phyloP scores from a whole-genome alignment of 1,140 invertebrate genomes.

The Daktulosphaira vitifoliae region DNA sequence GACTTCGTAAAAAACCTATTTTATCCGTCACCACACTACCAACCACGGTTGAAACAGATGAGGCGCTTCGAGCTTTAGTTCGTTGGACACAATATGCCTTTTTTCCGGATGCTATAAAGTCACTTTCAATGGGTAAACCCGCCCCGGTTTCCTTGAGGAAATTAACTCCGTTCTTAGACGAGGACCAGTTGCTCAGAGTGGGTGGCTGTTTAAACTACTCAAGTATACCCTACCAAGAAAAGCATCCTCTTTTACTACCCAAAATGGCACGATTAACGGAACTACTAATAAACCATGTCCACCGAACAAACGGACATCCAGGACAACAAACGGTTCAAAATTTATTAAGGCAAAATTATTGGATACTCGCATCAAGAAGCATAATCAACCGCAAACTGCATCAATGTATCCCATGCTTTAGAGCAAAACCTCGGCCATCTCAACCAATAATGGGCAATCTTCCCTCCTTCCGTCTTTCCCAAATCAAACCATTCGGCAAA shows the following conservation, averaged over 20 bases:
- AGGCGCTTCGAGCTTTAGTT: not conserved
- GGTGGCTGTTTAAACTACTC: constrained; percentile 42
- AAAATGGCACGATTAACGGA: constrained; percentile 31
- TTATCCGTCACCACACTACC: not conserved
- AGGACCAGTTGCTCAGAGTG: constrained; percentile 38
- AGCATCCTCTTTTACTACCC: constrained; percentile 45
- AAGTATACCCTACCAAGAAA: constrained; percentile 39
- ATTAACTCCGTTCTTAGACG: not conserved
- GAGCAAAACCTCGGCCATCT: not conserved
- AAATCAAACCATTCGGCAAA: not conserved
- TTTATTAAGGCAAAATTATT: not conserved
- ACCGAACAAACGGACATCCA: constrained; percentile 38
- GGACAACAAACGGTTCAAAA: constrained; percentile 8
- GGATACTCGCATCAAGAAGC: constrained; percentile 1
- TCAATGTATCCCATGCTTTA: constrained; percentile 3
- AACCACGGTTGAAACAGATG: not conserved
- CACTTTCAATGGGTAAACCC: too few species aligned
- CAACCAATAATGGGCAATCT: constrained; percentile 36
- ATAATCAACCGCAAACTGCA: not conserved
- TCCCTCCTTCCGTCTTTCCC: constrained; percentile 17
- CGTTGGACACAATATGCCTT: not conserved
- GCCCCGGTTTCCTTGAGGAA: too few species aligned
- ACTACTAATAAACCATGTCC: constrained; percentile 38
- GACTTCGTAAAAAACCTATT: not conserved
- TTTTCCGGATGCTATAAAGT: not conserved